Base-by-base conservation (phyloP, 2,888 invertebrate species). In the Erebia epiphron region DNA sequence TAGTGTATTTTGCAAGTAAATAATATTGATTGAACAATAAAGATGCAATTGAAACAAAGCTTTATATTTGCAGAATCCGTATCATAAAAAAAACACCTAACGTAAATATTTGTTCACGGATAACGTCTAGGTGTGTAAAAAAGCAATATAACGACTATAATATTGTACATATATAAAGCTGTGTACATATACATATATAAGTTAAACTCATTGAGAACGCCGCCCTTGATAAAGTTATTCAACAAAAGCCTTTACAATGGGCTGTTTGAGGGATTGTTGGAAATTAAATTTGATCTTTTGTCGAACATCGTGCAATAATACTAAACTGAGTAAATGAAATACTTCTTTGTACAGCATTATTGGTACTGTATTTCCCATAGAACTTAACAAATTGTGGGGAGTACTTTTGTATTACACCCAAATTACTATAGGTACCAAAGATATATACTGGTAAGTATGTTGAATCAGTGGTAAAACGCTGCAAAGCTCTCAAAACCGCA, bases 261-360 rank as follows among this genome's bases (percentile, higher is more conserved):
- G 61, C 63, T 64, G 57, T 74, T 69, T 26, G 52, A 65, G n/a
- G 49, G 65, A 72, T 73, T 69, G 70, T 70, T 70, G 69, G 54
- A 68, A 72, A 72, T 60, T 74, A 63, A 74, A 74, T 70, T 67
- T 49, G 69, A 70, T 69, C 66, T 61, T 72, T 68, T 66, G 58
- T 68, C 21, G 43, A 62, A 46, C 50, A 16, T 49, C 58, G 46
- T 46, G 14, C 49, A 16, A 60, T 16, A 26, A 26, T 21, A 26
- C 4, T 63, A 16, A 57, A 41, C 57, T 63, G 41, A 57, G 57
- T 66, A 66, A 66, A 57, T 46, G 63, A 63, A 49, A 46, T 46
- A 1, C 61, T 18, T 18, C 54, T 54, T 9, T 61, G 13, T 61
- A 43, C 43, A 43, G 11, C 13, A 54, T 65, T 52, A 9, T 43